These are phyloP conservation scores for Arvicanthis niloticus DNA, from an alignment of 2,113 vertebrate species.

Conservation along the genomic window DNA sequence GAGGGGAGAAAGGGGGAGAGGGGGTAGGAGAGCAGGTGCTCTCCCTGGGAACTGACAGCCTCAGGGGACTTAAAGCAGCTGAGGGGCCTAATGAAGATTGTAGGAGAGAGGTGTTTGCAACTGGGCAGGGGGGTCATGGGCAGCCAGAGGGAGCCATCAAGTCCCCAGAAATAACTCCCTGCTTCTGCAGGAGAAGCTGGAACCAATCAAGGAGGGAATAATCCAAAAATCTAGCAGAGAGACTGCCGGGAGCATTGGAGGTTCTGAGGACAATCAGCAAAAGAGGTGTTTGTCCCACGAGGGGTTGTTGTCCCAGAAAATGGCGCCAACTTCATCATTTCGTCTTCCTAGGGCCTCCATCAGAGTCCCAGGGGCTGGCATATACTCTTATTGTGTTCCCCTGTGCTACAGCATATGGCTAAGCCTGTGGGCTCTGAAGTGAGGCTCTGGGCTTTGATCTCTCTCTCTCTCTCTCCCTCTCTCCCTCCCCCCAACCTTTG, in stretches of 20 bases:
- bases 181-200: conserved; percentile 30
- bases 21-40: not conserved
- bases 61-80: not conserved
- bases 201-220: conserved; percentile 60
- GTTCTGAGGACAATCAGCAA: not conserved
- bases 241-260: not conserved
- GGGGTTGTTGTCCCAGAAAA: conserved; percentile 5
- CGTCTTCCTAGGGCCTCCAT: not conserved
- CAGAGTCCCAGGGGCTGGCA: not conserved
- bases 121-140: not conserved
- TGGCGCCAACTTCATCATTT: fast-evolving
- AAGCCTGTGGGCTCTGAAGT: not conserved
- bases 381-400: not conserved
- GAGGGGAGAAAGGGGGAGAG: fast-evolving
- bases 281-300: not conserved
- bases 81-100: conserved; percentile 10
- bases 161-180: conserved; percentile 65
- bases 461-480: not conserved
- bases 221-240: conserved; percentile 48
- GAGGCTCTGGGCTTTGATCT: not conserved
- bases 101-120: conserved; percentile 25
- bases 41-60: not conserved
- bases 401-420: not conserved
- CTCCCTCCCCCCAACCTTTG: not conserved
- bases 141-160: conserved; percentile 54